Percentiles rank a stretch among this genome's conserved stretches.
Evolutionary conservation across 1,140 invertebrate genomes (phyloP).

Genomic region (Palaemon carinicauda): DNA sequence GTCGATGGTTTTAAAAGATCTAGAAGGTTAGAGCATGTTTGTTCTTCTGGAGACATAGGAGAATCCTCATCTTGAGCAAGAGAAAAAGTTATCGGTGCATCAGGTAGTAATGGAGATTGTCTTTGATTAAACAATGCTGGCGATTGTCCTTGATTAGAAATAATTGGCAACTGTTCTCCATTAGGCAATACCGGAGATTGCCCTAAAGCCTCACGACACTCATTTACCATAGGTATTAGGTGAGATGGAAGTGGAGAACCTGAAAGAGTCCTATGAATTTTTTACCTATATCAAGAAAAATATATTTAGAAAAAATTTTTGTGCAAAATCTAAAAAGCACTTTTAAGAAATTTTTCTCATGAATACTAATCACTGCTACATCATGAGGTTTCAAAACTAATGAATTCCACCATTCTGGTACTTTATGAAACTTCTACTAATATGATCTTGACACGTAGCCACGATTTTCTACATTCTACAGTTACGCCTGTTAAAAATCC

Average conservation of each 20-base stretch:
- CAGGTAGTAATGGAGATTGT: too few species aligned
- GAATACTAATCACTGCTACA: too few species aligned
- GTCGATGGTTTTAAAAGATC: neutral
- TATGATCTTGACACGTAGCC: too few species aligned
- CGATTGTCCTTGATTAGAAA: neutral
- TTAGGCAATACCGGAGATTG: neutral
- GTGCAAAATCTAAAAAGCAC: neutral
- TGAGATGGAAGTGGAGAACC: neutral
- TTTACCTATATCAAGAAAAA: neutral
- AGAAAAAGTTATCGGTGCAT: neutral
- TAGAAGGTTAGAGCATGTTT: neutral
- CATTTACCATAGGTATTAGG: neutral
- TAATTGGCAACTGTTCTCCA: too few species aligned
- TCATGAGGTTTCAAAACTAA: too few species aligned
- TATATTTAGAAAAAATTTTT: neutral
- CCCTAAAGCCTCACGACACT: too few species aligned
- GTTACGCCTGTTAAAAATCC: too few species aligned
- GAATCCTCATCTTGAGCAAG: neutral
- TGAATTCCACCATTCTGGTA: too few species aligned
- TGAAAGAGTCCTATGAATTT: neutral
- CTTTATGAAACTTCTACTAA: too few species aligned
- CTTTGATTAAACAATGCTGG: neutral
- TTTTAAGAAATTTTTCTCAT: neutral
- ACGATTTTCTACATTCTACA: too few species aligned
- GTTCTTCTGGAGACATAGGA: neutral